Evolutionary conservation across 2,797 vertebrate genomes (phyloP), one percentile per base, ranked within the genome.

Genomic region (Clarias pachynema): DNA sequence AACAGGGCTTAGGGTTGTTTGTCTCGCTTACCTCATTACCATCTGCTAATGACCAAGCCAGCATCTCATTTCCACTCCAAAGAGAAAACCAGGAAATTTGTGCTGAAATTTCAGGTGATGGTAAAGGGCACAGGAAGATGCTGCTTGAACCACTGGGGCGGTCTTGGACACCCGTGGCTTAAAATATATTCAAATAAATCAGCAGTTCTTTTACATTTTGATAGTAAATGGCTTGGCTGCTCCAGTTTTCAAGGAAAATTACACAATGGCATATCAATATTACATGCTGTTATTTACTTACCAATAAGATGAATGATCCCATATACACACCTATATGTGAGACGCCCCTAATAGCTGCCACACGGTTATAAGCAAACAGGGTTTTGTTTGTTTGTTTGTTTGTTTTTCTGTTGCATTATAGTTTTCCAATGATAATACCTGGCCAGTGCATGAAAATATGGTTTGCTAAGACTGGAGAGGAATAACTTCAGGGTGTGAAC

Each of bases 11-110:
- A 91, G 91, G 89, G 93, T 92, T 95, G 94, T 94, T 95, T 94
- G 93, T 94, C 93, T 93, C 88, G 90, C 92, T 94, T 93, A 93
- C 93, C 94, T 95, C 93, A 95, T 95, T 95, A 96, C 93, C 94
- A 93, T 95, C 90, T 53, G 69, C 93, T 95, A 95, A 96, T 94
- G 94, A 94, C 93, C 90, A 87, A 80, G 91, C 92, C 91, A 92
- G 93, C 93, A 95, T 94, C 93, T 95, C 90, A 95, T 95, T 94
- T 94, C 86, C 92, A 94, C 91, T 91, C 92, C 92, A 94, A 93
- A 94, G 91, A 79, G 84, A 81, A 91, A 85, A 44, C 31, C 83
- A 88, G 82, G 53, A 83, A 78, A 82, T 85, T 82, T 92, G 89
- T 91, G 89, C 87, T 88, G 86, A 84, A 86, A 89, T 89, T 89